A percentile compares a stretch with the other conserved stretches of the same genome.
Evolutionary conservation across 2,888 invertebrate species (phyloP).

Genomic region (Venusia cambrica): DNA sequence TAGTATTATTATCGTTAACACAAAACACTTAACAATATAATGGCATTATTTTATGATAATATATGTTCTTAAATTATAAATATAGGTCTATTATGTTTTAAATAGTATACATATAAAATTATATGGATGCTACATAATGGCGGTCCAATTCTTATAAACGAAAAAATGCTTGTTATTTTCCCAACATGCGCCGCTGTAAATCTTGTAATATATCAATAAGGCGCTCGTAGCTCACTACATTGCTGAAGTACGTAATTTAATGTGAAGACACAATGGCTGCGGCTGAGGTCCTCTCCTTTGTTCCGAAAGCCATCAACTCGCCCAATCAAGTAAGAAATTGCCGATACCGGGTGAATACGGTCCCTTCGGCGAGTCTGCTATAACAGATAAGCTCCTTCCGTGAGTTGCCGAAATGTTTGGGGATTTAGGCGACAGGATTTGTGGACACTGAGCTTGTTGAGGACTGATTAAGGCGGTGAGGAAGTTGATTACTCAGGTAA

Average conservation of each 20-base stretch:
- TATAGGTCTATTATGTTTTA: too few relatives aligned
- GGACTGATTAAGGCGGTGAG: slow-evolving; percentile 5
- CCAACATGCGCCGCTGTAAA: too few relatives aligned
- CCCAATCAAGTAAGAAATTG: slow-evolving; percentile 78
- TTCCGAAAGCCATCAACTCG: slow-evolving; percentile 70
- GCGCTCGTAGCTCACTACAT: slow-evolving; percentile 10
- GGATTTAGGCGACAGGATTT: slow-evolving; percentile 23
- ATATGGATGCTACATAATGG: too few relatives aligned
- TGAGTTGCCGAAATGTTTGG: slow-evolving; percentile 47
- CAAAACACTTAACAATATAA: too few relatives aligned
- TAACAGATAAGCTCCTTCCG: slow-evolving; percentile 61
- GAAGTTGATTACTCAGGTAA: slow-evolving; percentile 9
- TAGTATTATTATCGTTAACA: too few relatives aligned
- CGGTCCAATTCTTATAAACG: too few relatives aligned
- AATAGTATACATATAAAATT: too few relatives aligned
- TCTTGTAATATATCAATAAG: too few relatives aligned
- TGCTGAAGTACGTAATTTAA: slow-evolving; percentile 17
- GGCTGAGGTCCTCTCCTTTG: slow-evolving; percentile 52
- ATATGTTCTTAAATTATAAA: too few relatives aligned
- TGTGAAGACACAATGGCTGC: slow-evolving; percentile 11
- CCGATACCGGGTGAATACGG: slow-evolving; percentile 55
- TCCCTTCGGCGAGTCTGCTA: slow-evolving; percentile 50
- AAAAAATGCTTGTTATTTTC: too few relatives aligned
- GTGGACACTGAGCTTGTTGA: slow-evolving; percentile 9
- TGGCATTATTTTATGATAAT: too few relatives aligned